phyloP scores from a whole-genome alignment of 2,888 invertebrate genomes.

The Microplitis deprimator region DNA sequence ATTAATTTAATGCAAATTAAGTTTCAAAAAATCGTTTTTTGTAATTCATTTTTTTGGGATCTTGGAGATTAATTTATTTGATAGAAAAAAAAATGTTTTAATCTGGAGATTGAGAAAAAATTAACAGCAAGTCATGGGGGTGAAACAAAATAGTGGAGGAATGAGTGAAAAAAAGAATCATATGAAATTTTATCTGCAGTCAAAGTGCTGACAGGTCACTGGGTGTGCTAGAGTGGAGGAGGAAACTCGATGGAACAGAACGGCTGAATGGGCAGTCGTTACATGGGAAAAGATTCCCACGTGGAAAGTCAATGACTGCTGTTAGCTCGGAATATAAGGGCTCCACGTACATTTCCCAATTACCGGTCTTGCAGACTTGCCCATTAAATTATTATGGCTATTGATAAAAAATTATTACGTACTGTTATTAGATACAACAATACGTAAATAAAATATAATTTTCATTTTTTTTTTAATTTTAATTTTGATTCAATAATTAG shows the following conservation, averaged over 20 bases:
- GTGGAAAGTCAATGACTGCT: conserved; percentile 51
- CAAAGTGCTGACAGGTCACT: conserved; percentile 46
- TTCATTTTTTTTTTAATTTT: neutral
- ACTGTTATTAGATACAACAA: conserved; percentile 1
- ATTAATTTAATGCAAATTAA: too few species aligned
- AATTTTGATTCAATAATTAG: too few species aligned
- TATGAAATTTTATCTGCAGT: conserved; percentile 21
- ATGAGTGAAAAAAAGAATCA: too few species aligned
- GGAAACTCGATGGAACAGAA: conserved; percentile 40
- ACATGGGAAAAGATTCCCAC: conserved; percentile 44
- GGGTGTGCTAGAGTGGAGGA: conserved; percentile 38
- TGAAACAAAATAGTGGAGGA: too few species aligned
- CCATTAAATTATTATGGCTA: conserved; percentile 7
- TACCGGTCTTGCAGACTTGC: conserved; percentile 11
- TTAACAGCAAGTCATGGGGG: too few species aligned
- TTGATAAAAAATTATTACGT: neutral
- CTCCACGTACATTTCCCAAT: conserved; percentile 10
- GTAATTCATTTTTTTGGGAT: too few species aligned
- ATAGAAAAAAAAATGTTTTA: too few species aligned
- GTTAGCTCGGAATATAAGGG: conserved; percentile 45
- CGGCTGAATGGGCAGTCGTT: conserved; percentile 53
- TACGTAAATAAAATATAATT: conserved; percentile 1
- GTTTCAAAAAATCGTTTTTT: too few species aligned
- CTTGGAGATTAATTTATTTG: too few species aligned
- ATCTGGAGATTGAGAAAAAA: too few species aligned